Base-by-base conservation (phyloP, 2,888 invertebrate genomes). In the Anthophora plumipes region DNA sequence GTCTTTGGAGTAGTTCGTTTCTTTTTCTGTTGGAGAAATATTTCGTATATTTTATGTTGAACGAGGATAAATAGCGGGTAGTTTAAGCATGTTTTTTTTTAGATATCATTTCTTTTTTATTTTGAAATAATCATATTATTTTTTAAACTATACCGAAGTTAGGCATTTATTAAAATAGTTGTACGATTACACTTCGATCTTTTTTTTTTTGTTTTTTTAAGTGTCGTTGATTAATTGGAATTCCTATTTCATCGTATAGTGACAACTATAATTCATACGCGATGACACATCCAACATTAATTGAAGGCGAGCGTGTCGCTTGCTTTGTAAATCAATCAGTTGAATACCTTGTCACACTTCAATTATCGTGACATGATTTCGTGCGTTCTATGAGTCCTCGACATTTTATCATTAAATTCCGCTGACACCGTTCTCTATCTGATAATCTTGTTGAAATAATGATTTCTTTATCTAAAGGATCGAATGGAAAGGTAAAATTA, bases 311-410 rank as follows among this genome's bases (percentile, higher is more conserved):
- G 43, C 72, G 17, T 39, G 67, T 68, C 39, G 37, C 46, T 4
- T 43, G 63, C n/a, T 43, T 48, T 55, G 72, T 50, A 71, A 77
- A 67, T 63, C 59, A 80, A 80, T 78, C 68, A 78, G 61, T 64
- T 9, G 80, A 64, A 57, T 46, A 72, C 78, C 78, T 80, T 73
- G 80, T 80, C 80, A 80, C 80, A 63, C 68, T 80, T 73, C 46
- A 54, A 67, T 54, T 55, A 54, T 71, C 60, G 43, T 70, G 78
- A 69, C 78, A 75, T 69, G 52, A 68, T 54, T 52, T 59, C 48
- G 74, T 41, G 54, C 66, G 48, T 70, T 60, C 64, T 2, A 14
- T 31, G 63, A 41, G 52, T 55, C 46, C 64, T 66, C 41, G 52
- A n/a, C 60, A 25, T 70, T 25, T 59, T n/a, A n/a, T 37, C 46